phyloP scores from a whole-genome alignment of 2,888 invertebrate genomes.

The Agonum fuliginosum region DNA sequence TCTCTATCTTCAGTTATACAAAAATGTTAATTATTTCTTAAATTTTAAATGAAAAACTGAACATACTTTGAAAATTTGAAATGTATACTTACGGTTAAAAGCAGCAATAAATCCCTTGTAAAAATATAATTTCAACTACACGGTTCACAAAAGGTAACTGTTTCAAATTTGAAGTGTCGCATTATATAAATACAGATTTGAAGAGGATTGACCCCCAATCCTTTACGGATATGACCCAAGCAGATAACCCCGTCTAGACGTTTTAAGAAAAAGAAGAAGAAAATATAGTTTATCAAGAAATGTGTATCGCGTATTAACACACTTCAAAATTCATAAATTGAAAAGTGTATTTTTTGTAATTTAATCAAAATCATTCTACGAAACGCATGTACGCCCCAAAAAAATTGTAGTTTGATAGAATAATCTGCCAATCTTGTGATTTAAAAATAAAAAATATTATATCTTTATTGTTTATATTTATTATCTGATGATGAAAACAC shows the following conservation, averaged over 20 bases:
- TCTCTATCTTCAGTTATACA: too few relatives aligned
- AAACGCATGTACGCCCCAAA: too few relatives aligned
- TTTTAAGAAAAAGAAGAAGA: slow-evolving; percentile 4
- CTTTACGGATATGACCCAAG: slow-evolving; percentile 22
- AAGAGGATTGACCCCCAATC: neutral
- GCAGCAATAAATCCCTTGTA: too few relatives aligned
- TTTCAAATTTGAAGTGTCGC: neutral
- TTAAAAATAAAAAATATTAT: too few relatives aligned
- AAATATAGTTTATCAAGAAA: neutral
- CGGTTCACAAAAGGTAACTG: neutral
- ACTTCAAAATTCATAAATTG: neutral
- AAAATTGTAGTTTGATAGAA: neutral
- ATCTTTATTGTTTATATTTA: too few relatives aligned
- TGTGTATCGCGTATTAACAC: neutral
- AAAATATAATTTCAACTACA: neutral
- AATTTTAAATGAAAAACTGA: too few relatives aligned
- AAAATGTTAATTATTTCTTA: too few relatives aligned
- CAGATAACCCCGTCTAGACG: slow-evolving; percentile 34
- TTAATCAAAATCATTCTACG: too few relatives aligned
- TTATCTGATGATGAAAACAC: too few relatives aligned
- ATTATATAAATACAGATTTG: neutral
- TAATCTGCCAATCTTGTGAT: neutral
- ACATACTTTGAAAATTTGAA: too few relatives aligned
- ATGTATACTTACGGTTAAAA: too few relatives aligned
- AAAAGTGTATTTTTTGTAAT: neutral